Evolutionary conservation across 1,140 invertebrate species (phyloP).

Genomic region (Drosophila watanabei): DNA sequence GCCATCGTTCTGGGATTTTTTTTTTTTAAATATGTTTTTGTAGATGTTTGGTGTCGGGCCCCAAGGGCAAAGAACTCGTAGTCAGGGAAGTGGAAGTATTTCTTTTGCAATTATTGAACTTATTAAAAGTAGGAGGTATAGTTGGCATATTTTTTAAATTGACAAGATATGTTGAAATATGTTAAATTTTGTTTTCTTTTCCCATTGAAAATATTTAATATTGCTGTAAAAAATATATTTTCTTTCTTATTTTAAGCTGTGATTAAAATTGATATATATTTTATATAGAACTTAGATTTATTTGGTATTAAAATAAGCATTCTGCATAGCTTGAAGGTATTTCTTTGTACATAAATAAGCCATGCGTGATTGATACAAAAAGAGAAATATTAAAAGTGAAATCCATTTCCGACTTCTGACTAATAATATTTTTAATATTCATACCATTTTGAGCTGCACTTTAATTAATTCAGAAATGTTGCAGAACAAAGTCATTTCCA

Average conservation of each 20-base stretch:
- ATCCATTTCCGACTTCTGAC: neutral
- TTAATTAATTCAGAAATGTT: neutral
- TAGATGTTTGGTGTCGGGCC: slow-evolving; percentile 17
- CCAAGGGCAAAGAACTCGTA: slow-evolving; percentile 9
- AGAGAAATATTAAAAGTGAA: neutral
- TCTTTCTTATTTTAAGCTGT: neutral
- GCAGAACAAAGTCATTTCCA: neutral
- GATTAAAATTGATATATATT: neutral
- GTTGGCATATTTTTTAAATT: neutral
- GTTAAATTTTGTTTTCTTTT: neutral
- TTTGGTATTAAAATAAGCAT: neutral
- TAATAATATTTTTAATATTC: neutral
- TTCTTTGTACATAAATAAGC: too few relatives aligned
- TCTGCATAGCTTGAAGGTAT: neutral
- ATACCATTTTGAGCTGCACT: neutral
- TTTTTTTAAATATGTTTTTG: slow-evolving; percentile 6
- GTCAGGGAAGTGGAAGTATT: slow-evolving; percentile 1
- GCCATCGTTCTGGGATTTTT: slow-evolving; percentile 10
- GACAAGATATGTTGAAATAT: slow-evolving; percentile 15
- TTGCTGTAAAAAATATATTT: neutral
- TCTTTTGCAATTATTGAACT: slow-evolving; percentile 50
- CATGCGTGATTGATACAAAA: too few relatives aligned
- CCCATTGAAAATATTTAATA: neutral
- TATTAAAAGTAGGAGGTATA: slow-evolving; percentile 24
- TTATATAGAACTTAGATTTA: neutral